Evolutionary conservation across 2,113 vertebrate genomes (phyloP).

Genomic region (Hemiscyllium ocellatum): DNA sequence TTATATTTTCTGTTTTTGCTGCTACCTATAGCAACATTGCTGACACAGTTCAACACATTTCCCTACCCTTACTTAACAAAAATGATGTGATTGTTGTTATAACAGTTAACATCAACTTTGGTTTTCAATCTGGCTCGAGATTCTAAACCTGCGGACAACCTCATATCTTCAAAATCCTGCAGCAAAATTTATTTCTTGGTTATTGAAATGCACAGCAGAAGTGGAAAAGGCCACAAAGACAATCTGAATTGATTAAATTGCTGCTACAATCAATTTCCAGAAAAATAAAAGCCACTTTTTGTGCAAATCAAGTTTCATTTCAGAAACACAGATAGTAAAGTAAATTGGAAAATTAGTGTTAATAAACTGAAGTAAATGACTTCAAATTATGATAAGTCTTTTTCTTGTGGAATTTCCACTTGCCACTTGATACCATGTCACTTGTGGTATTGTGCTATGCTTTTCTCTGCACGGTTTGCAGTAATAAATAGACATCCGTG

Average conservation of each 20-base stretch:
- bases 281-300: not conserved
- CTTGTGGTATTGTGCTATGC: not conserved
- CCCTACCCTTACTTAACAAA: not conserved
- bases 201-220: not conserved
- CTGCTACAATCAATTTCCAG: not conserved
- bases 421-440: not conserved
- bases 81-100: not conserved
- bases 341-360: not conserved
- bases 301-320: not conserved
- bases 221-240: not conserved
- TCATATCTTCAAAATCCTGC: too few relatives aligned
- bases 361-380: not conserved
- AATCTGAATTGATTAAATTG: not conserved
- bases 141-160: not conserved
- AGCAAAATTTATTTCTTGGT: not conserved
- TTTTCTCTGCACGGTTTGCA: not conserved
- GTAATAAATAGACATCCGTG: not conserved
- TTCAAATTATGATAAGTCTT: not conserved
- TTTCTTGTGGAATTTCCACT: not conserved
- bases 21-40: not conserved
- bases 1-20: not conserved
- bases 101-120: not conserved
- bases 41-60: not conserved
- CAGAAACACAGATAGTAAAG: not conserved
- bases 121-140: not conserved